Base-by-base conservation (phyloP, 2,113 vertebrate genomes). In the Chionis minor region DNA sequence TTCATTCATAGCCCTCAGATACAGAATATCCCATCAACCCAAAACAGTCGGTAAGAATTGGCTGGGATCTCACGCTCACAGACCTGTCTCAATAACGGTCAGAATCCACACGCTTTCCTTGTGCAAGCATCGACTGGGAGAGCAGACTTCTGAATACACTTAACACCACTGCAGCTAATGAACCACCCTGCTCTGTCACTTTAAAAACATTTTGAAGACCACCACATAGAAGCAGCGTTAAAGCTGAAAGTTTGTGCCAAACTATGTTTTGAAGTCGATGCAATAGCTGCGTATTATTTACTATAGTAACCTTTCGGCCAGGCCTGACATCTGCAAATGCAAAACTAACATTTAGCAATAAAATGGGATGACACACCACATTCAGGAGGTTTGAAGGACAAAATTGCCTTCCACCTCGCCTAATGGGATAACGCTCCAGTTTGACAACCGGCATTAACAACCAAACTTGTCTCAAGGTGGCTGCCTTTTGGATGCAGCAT, bases 311-410 rank as follows among this genome's bases (percentile, higher is more conserved):
- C 24, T 59, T 66, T 67, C 51, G 61, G 49, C 15, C 75, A 70
- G 66, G 63, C 35, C 49, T 61, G 70, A 58, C 67, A 72, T 22
- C 28, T 32, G 44, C 55, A 93, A 95, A 58, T 1, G 23, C 52
- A 89, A 81, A 87, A 81, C 78, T 61, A 78, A 82, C 52, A 28
- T 49, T 69, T 26, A 92, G 52, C 70, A 90, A 61, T 35, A 63
- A 87, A 75, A 82, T 1, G 5, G 15, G 47, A 70, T 42, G 61
- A 71, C 56, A 84, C 3, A 4, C 52, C 2, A 1, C 4, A 9
- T 54, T 86, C 14, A 75, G 32, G 45, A 88, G 18, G 19, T 58
- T 92, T 69, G 30, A 32, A 32, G 38, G 56, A 6, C 27, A 88
- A 78, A 66, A 61, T 1, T 47, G 79, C n/a, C 51, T 92, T 84